Conservation (phyloP, 2,113 vertebrate genomes). For the Ellobius talpinus region DNA sequence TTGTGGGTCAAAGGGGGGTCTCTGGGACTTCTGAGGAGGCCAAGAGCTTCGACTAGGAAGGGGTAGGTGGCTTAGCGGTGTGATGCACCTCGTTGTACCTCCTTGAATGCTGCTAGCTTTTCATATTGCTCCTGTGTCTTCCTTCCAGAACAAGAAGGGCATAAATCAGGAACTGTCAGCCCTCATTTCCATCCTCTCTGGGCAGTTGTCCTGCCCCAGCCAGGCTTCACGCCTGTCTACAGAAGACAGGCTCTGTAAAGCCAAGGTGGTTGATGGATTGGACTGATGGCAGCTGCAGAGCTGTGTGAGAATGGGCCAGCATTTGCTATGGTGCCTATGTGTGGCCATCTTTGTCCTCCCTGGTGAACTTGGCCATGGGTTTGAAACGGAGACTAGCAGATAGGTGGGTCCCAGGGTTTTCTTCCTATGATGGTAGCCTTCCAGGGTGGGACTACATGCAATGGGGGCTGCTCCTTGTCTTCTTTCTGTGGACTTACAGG, state of each 20-base stretch:
- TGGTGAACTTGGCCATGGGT: background rate
- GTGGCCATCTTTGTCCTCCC: background rate
- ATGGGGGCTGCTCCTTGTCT: background rate
- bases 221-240: background rate
- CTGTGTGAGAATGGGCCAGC: background rate
- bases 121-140: conserved; percentile 40
- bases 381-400: background rate
- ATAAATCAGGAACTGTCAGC: conserved; percentile 37
- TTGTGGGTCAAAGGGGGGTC: background rate
- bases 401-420: background rate
- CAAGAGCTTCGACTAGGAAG: background rate
- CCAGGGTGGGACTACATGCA: background rate
- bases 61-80: background rate
- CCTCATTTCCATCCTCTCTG: background rate
- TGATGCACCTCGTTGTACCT: background rate
- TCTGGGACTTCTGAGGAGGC: background rate
- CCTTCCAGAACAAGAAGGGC: conserved; percentile 51
- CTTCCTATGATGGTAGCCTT: background rate
- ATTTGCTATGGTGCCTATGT: accelerated
- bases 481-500: background rate
- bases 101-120: conserved; percentile 7
- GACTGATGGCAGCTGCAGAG: background rate
- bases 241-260: background rate
- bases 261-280: background rate
- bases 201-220: background rate